phyloP scores from a whole-genome alignment of 2,113 vertebrate genomes.

The Bubo bubo region DNA sequence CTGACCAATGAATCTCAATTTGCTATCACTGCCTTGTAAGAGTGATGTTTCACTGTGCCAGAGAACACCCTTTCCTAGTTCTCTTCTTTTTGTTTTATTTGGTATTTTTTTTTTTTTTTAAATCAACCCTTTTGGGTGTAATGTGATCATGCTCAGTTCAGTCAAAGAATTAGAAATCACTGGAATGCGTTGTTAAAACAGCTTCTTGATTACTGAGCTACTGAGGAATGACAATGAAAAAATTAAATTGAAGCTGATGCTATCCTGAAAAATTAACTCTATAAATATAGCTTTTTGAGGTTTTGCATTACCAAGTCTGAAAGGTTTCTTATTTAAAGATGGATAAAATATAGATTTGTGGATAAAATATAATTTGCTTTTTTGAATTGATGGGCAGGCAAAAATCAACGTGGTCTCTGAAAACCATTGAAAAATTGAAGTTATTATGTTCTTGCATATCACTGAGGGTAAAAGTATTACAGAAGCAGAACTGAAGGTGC shows the following conservation, averaged over 20 bases:
- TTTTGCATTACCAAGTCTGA: background rate
- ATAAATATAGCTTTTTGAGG: background rate
- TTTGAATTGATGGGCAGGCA: background rate
- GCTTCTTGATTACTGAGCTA: background rate
- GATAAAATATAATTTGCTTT: background rate
- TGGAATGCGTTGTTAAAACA: background rate
- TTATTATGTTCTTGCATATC: background rate
- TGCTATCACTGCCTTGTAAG: background rate
- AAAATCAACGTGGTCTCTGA: background rate
- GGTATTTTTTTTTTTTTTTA: background rate
- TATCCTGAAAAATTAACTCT: background rate
- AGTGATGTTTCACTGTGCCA: background rate
- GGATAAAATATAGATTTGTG: background rate
- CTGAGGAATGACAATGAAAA: background rate
- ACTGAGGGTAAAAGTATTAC: background rate
- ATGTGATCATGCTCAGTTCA: background rate
- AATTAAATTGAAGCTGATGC: background rate
- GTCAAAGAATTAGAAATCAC: background rate
- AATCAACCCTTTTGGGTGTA: background rate
- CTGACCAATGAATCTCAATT: background rate
- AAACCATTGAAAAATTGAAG: background rate
- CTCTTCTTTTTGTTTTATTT: background rate
- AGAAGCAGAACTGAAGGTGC: background rate
- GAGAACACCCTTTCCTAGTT: background rate
- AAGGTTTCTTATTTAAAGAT: background rate